Evolutionary conservation across 1,140 invertebrate genomes (phyloP).

Genomic region (Papilio helenus): DNA sequence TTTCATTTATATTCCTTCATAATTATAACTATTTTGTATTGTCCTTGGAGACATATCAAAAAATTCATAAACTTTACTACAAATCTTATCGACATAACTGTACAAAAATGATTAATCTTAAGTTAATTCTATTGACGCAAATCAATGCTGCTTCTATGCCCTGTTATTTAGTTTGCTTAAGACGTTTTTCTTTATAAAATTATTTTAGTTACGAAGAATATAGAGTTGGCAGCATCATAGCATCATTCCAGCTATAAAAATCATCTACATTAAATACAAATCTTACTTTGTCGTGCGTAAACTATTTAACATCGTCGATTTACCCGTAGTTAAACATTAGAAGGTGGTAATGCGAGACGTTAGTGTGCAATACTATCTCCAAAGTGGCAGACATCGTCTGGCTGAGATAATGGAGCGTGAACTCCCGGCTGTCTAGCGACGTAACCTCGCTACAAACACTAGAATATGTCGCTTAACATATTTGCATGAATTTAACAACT

Average conservation of each 20-base stretch:
- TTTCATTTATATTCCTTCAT: constrained; percentile 46
- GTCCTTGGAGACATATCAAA: background rate
- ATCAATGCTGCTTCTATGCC: background rate
- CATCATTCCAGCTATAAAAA: too few relatives aligned
- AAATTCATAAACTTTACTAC: background rate
- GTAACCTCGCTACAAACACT: constrained; percentile 49
- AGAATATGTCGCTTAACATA: constrained; percentile 40
- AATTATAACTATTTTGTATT: constrained; percentile 26
- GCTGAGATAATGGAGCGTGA: constrained; percentile 75
- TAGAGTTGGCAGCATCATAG: too few relatives aligned
- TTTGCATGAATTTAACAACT: constrained; percentile 15
- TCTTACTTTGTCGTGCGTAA: too few relatives aligned
- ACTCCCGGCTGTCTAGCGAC: constrained; percentile 66
- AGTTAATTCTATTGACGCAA: background rate
- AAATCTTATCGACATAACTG: background rate
- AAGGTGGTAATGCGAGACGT: constrained; percentile 38
- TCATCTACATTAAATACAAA: too few relatives aligned
- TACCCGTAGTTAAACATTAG: background rate
- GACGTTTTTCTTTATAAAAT: too few relatives aligned
- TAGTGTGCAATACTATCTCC: constrained; percentile 5
- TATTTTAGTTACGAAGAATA: too few relatives aligned
- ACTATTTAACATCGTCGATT: background rate
- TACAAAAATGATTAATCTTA: background rate
- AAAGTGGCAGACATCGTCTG: constrained; percentile 67
- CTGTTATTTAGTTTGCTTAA: too few relatives aligned